Percentiles rank a stretch among this genome's conserved stretches.
These are phyloP conservation scores for Butorides virescens DNA, from an alignment of 2,113 vertebrate species.

Conservation along the genomic window DNA sequence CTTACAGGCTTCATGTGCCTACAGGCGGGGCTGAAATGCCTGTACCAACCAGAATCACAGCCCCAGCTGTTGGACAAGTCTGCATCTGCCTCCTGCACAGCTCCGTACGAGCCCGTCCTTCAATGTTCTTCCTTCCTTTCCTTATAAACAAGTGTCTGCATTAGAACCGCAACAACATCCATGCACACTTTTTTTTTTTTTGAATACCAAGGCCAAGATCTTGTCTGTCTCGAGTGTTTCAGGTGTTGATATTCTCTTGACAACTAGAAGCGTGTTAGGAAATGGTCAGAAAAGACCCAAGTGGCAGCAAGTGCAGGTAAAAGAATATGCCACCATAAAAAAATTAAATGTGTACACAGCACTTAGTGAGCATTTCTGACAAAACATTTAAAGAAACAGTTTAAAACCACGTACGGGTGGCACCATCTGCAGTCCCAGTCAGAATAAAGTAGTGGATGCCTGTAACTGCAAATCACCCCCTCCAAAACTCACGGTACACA, in stretches of 20 bases:
- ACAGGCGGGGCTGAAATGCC: neutral
- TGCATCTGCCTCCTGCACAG: neutral
- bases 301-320: neutral
- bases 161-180: neutral
- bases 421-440: neutral
- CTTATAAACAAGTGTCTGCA: neutral
- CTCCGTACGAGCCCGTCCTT: neutral
- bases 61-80: neutral
- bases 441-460: accelerated
- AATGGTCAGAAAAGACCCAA: neutral
- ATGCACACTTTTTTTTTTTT: neutral
- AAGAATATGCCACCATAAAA: neutral
- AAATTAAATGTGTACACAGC: neutral
- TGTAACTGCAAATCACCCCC: neutral
- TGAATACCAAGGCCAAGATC: neutral
- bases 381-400: neutral
- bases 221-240: neutral
- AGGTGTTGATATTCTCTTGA: neutral
- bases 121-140: neutral
- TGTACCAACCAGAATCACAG: neutral
- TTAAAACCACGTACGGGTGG: accelerated
- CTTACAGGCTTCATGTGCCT: neutral
- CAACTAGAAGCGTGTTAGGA: neutral
- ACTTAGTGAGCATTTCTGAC: neutral
- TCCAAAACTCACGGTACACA: accelerated